Evolutionary conservation across 2,113 vertebrate genomes (phyloP).

Genomic region (Herpailurus yagouaroundi): DNA sequence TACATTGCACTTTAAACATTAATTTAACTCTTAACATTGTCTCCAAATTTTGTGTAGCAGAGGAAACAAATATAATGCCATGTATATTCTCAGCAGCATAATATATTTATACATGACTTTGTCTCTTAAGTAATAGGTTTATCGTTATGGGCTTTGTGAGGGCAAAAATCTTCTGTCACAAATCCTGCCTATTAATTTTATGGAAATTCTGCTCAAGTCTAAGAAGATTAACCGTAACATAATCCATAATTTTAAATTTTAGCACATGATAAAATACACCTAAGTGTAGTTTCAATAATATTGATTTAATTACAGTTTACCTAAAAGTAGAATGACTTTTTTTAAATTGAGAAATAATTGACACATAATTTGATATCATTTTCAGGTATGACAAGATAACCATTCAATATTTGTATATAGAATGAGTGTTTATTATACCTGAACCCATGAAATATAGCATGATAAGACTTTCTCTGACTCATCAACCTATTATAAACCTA

Average conservation of each 20-base stretch:
- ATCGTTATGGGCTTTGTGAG: slow-evolving; percentile 73
- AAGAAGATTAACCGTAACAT: slow-evolving; percentile 79
- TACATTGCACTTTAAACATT: background rate
- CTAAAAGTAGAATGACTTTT: background rate
- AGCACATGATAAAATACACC: slow-evolving; percentile 54
- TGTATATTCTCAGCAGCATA: slow-evolving; percentile 40
- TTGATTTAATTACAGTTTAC: background rate
- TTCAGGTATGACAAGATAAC: background rate
- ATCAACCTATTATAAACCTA: background rate
- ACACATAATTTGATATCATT: background rate
- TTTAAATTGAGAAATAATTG: background rate
- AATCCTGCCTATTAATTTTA: slow-evolving; percentile 78
- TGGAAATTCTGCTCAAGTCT: slow-evolving; percentile 78
- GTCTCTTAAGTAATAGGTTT: slow-evolving; percentile 79
- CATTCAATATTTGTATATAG: background rate
- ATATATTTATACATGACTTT: slow-evolving; percentile 78
- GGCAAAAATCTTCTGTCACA: slow-evolving; percentile 75
- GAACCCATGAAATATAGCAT: background rate
- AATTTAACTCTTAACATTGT: slow-evolving; percentile 33
- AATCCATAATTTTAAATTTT: slow-evolving; percentile 66
- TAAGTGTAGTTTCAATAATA: slow-evolving; percentile 47
- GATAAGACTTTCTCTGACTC: background rate
- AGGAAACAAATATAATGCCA: slow-evolving; percentile 37
- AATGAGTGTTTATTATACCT: background rate
- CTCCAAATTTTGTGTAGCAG: slow-evolving; percentile 8